Percentiles rank a stretch among this genome's conserved stretches.
Conservation (phyloP, 2,888 invertebrate species). For the Trachelus tabidus region DNA sequence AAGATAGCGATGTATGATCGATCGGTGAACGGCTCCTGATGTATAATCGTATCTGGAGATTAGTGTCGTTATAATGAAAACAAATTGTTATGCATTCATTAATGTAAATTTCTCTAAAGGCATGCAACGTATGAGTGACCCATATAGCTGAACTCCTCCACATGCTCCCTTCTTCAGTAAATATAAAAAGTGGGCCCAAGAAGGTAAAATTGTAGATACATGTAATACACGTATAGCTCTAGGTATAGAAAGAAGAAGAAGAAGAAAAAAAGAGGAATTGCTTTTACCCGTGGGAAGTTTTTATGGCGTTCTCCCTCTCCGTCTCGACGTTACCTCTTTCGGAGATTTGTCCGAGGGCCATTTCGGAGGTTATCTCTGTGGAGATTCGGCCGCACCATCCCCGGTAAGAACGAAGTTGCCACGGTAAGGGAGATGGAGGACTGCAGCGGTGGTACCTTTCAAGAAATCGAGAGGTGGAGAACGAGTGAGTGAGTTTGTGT, state of each 20-base stretch:
- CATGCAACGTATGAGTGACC: no score
- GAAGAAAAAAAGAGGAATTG: not conserved
- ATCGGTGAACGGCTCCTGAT: not conserved
- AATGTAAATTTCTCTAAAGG: no score
- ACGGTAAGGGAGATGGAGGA: not conserved
- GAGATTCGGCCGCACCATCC: not conserved
- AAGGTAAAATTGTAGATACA: not conserved
- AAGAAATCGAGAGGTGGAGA: not conserved
- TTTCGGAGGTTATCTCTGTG: not conserved
- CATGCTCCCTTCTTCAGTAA: no score
- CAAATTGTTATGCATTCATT: no score
- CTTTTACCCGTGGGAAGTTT: not conserved
- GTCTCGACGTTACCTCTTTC: not conserved
- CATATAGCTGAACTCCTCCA: no score
- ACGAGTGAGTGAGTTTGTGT: no score
- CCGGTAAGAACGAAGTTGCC: not conserved
- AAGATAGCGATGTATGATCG: not conserved
- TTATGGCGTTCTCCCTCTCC: not conserved
- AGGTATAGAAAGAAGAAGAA: not conserved
- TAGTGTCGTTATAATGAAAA: not conserved
- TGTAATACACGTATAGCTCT: not conserved
- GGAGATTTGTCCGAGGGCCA: slow-evolving; percentile 3
- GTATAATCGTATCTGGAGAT: not conserved
- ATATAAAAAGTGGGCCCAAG: not conserved
- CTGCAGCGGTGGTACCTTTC: not conserved